phyloP scores from a whole-genome alignment of 2,797 vertebrate species.

The Oryzias sinensis region DNA sequence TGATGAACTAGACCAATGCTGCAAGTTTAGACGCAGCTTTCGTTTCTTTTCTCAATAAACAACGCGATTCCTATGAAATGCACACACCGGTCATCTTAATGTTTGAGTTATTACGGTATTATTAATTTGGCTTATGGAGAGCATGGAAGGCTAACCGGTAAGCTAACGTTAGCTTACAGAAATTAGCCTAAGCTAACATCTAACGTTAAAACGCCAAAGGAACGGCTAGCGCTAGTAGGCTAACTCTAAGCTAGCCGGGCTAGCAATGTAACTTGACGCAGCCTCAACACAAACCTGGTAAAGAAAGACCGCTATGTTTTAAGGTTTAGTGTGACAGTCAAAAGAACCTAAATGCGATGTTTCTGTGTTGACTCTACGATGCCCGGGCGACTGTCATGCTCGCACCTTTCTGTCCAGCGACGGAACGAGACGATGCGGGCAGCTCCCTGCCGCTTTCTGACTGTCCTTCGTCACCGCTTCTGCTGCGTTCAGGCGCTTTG shows the following conservation, averaged over 20 bases:
- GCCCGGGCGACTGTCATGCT: slow-evolving; percentile 15
- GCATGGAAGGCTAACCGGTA: slow-evolving; percentile 56
- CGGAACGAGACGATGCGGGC: slow-evolving; percentile 59
- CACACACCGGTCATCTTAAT: background rate
- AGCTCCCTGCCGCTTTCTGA: slow-evolving; percentile 51
- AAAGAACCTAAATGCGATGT: slow-evolving; percentile 4
- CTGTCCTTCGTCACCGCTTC: slow-evolving; percentile 50
- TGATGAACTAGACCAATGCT: background rate
- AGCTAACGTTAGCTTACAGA: slow-evolving; percentile 58
- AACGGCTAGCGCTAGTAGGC: slow-evolving; percentile 47
- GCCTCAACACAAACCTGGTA: slow-evolving; percentile 5
- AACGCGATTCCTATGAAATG: background rate
- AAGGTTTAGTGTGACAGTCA: slow-evolving; percentile 10
- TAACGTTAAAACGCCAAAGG: slow-evolving; percentile 26
- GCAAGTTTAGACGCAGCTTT: slow-evolving; percentile 31
- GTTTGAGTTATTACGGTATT: background rate
- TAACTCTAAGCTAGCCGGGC: slow-evolving; percentile 49
- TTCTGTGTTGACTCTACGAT: background rate
- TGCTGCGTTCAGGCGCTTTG: slow-evolving; percentile 45
- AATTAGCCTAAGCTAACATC: slow-evolving; percentile 40
- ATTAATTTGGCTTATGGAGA: slow-evolving; percentile 9
- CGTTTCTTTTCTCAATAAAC: background rate
- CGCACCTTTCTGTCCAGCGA: slow-evolving; percentile 62
- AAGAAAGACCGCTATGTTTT: background rate
- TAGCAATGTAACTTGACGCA: slow-evolving; percentile 39